Evolutionary conservation across 2,888 invertebrate species (phyloP), one percentile per base, ranked within the genome.

Genomic region (Falcaria lacertinaria): DNA sequence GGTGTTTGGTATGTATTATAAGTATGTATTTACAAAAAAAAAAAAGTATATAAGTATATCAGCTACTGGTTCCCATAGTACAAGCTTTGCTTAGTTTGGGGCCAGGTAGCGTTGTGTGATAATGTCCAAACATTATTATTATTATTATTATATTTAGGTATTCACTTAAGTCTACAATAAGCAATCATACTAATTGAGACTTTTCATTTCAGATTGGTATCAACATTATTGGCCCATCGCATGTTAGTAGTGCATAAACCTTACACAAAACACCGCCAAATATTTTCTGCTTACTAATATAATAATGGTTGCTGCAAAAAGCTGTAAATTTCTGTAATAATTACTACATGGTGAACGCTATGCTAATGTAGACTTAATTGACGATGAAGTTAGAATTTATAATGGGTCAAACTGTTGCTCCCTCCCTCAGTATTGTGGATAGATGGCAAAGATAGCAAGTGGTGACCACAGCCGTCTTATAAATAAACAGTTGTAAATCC

Each of bases 141-240:
- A n/a, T n/a, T n/a, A n/a, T n/a, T n/a, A n/a, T n/a, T n/a, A n/a
- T n/a, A n/a, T n/a, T n/a, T n/a, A n/a, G n/a, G n/a, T 3, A 19
- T 19, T 19, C 0, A 19, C 6, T 19, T 19, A 4, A 19, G 37
- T 22, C 16, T 15, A 22, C 17, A 15, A n/a, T 35, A 17, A 22
- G n/a, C 11, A 25, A 37, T 37, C 14, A 15, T 37, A 13, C 14
- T 37, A 25, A 37, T 15, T 22, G 15, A 37, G 16, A 22, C 37
- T 37, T 19, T 37, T 37, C 22, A 15, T n/a, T 14, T 37, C 4
- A 4, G 37, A 37, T 37, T 22, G 8, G 25, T 37, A 37, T 25
- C 25, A 5, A 37, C 22, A 37, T 36, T 36, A 36, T 37, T 15
- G 15, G 37, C 8, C 37, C 14, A 37, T 37, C 15, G 37, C 37